phyloP scores from a whole-genome alignment of 2,113 vertebrate genomes.

The Pelobates fuscus region DNA sequence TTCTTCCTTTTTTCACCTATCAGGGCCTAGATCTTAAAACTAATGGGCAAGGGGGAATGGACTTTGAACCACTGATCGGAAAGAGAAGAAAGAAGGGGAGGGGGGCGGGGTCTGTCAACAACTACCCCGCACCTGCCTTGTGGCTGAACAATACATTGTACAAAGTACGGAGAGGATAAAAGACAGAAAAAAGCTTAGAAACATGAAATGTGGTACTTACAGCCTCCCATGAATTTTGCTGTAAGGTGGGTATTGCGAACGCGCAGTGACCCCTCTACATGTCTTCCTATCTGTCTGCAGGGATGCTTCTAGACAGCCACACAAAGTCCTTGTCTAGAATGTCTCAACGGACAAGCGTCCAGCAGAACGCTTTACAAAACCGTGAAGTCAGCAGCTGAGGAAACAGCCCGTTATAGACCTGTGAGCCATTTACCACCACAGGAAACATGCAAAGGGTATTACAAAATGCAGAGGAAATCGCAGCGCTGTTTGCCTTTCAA shows the following conservation, averaged over 20 bases:
- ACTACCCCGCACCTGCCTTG: too few relatives aligned
- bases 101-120: too few relatives aligned
- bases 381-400: slow-evolving; percentile 17
- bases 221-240: slow-evolving; percentile 22
- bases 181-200: too few relatives aligned
- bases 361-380: background rate
- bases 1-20: too few relatives aligned
- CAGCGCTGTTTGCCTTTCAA: background rate
- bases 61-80: too few relatives aligned
- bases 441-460: slow-evolving; percentile 36
- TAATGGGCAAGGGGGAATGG: too few relatives aligned
- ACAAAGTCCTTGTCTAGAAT: background rate
- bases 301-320: too few relatives aligned
- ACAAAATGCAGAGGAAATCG: slow-evolving; percentile 30
- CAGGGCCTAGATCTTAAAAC: too few relatives aligned
- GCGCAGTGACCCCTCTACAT: background rate
- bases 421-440: slow-evolving; percentile 26
- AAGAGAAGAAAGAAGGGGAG: too few relatives aligned
- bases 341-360: background rate
- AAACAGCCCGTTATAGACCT: slow-evolving; percentile 28
- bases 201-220: slow-evolving; percentile 31
- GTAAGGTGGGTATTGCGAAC: too few relatives aligned
- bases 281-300: background rate
- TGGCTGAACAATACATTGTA: too few relatives aligned
- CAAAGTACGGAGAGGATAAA: too few relatives aligned